Conservation (phyloP, 2,888 invertebrate species). For the Neria commutata region DNA sequence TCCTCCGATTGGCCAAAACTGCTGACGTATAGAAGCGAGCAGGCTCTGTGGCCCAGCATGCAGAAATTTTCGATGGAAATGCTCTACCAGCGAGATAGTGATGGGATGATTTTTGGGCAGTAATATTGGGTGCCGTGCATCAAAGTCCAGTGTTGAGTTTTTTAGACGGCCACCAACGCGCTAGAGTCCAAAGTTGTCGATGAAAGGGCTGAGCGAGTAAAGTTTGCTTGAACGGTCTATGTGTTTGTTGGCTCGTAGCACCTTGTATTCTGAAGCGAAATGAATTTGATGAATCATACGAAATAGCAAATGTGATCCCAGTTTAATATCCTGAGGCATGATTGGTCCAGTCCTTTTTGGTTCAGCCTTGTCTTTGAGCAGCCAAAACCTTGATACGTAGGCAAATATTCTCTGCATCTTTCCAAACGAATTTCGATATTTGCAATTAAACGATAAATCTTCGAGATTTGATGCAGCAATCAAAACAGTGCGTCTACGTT, state of each 20-base stretch:
- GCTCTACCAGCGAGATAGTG: not conserved
- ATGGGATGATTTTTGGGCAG: conserved; percentile 17
- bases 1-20: conserved; percentile 28
- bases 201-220: conserved; percentile 20
- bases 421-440: conserved; percentile 18
- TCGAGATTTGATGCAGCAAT: not conserved
- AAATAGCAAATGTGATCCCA: conserved; percentile 1
- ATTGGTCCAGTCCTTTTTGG: not conserved
- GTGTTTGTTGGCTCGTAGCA: conserved; percentile 8
- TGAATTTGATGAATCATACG: conserved; percentile 1
- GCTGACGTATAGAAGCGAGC: conserved; percentile 11
- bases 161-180: conserved; percentile 21
- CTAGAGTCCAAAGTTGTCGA: conserved; percentile 19
- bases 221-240: conserved; percentile 10
- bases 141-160: conserved; percentile 18
- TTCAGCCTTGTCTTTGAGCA: not conserved
- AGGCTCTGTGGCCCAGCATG: conserved; percentile 19
- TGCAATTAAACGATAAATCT: conserved; percentile 2
- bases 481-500: conserved; percentile 4
- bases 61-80: conserved; percentile 9
- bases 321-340: not conserved
- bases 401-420: conserved; percentile 6
- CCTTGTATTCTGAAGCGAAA: conserved; percentile 9
- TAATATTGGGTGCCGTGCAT: conserved; percentile 21
- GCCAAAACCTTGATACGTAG: conserved; percentile 4